Evolutionary conservation across 2,888 invertebrate species (phyloP), one percentile per base, ranked within the genome.

Genomic region (Zygaena filipendulae): DNA sequence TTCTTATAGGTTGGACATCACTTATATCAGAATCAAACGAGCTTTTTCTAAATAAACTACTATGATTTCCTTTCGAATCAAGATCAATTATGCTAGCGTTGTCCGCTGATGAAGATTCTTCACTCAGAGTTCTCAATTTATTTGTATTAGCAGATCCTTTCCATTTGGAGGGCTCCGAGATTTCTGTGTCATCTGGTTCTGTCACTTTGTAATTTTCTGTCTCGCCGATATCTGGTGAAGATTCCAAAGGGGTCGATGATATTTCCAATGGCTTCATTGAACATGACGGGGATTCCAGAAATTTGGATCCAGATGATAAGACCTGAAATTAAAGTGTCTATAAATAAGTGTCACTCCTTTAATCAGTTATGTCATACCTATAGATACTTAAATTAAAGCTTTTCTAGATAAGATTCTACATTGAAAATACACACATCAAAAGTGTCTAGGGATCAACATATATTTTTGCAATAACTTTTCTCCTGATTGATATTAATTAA

Each of bases 41-140:
- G 40, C 58, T 61, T 45, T 70, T 71, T 47, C 67, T 62, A 26
- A 54, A 46, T 21, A 55, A 45, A 35, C 53, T 58, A 47, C 47
- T 61, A 30, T 52, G 57, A 30, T 43, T 47, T 21, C 42, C 50
- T 52, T 52, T 62, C 16, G 62, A 50, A 45, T 71, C 70, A 5
- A 74, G 54, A 39, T 79, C 79, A 34, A 75, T 69, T 29, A 79
- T 68, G 39, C 79, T 79, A 21, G 71, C 61, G 33, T 72, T 79
- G 27, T 77, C 79, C 19, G 74, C 57, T 2, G 79, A 77, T 5
- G 79, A 79, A 1, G 77, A 77, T 40, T 79, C 77, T 45, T 77
- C 79, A 47, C 85, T 85, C 4, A 87, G 84, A 53, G 87, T 85
- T 49, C 90, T 87, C 40, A 90, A 69, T 3, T 88, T 87, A 35